A percentile compares a stretch with the other conserved stretches of the same genome.
Conservation (phyloP, 2,797 vertebrate species). For the Hybognathus amarus region DNA sequence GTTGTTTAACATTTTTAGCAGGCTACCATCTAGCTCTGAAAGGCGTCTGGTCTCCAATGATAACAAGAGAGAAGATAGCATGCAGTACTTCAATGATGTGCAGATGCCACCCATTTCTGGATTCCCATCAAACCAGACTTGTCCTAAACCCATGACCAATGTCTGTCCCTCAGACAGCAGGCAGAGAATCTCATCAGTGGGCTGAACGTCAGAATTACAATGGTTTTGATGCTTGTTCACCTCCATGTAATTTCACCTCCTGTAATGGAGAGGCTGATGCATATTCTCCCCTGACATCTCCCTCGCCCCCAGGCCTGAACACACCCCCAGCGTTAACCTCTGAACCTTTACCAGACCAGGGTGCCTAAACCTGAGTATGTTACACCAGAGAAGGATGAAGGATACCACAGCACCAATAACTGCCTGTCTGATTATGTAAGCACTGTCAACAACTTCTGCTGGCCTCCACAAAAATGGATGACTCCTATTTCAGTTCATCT, state of each 20-base stretch:
- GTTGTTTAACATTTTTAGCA: conserved; percentile 59
- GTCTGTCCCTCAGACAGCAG: conserved; percentile 71
- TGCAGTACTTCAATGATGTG: conserved; percentile 77
- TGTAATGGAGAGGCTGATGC: conserved; percentile 72
- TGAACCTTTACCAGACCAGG: conserved; percentile 71
- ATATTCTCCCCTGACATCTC: conserved; percentile 72
- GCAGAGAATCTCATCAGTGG: conserved; percentile 74
- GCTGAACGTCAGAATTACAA: conserved; percentile 73
- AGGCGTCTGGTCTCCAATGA: conserved; percentile 82
- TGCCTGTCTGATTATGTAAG: conserved; percentile 63
- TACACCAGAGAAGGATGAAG: conserved; percentile 71
- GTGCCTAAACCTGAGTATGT: conserved; percentile 69
- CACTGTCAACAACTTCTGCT: conserved; percentile 56
- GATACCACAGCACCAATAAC: conserved; percentile 70
- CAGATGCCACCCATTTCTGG: conserved; percentile 74
- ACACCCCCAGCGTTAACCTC: conserved; percentile 71
- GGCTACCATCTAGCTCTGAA: conserved; percentile 79
- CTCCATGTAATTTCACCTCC: conserved; percentile 76
- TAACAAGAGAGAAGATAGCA: conserved; percentile 72
- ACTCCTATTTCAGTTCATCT: conserved; percentile 64
- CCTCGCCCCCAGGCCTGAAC: conserved; percentile 75
- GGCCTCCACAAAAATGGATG: conserved; percentile 59
- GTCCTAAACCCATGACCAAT: conserved; percentile 60
- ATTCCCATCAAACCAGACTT: conserved; percentile 72
- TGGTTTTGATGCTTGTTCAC: conserved; percentile 75